Conservation (phyloP, 2,797 vertebrate species). For the Chelon auratus region DNA sequence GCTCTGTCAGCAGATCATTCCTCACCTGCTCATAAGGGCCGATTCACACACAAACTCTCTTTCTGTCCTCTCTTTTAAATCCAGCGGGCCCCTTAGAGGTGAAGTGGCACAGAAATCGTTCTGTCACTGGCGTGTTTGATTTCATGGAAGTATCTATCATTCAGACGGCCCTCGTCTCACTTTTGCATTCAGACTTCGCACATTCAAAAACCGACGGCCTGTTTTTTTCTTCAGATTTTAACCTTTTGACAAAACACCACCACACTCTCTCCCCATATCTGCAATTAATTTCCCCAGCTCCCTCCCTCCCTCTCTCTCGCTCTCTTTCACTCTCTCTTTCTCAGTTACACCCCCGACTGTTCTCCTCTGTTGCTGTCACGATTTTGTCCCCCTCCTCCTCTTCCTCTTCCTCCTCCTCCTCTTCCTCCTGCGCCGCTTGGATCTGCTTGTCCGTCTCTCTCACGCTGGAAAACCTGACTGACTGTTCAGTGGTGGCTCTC, state of each 20-base stretch:
- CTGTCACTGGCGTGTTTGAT: slow-evolving; percentile 27
- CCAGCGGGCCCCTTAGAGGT: slow-evolving; percentile 34
- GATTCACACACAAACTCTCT: slow-evolving; percentile 31
- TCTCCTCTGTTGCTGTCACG: slow-evolving; percentile 58
- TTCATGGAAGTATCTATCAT: slow-evolving; percentile 30
- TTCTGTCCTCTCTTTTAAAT: slow-evolving; percentile 25
- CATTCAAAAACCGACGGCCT: slow-evolving; percentile 8
- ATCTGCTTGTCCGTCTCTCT: slow-evolving; percentile 59
- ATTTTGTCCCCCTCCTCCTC: slow-evolving; percentile 38
- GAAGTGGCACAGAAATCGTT: slow-evolving; percentile 35
- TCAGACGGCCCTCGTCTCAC: slow-evolving; percentile 5
- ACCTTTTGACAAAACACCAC: slow-evolving; percentile 38
- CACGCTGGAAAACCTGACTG: slow-evolving; percentile 59
- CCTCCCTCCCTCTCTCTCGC: background rate
- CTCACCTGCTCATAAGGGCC: slow-evolving; percentile 62
- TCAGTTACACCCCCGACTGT: slow-evolving; percentile 72
- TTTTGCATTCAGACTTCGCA: slow-evolving; percentile 5
- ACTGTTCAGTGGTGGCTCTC: slow-evolving; percentile 48
- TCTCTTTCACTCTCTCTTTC: background rate
- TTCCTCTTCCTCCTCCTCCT: slow-evolving; percentile 57
- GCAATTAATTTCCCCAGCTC: background rate
- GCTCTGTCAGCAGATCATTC: slow-evolving; percentile 65
- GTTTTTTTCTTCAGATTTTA: slow-evolving; percentile 40
- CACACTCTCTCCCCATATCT: slow-evolving; percentile 17
- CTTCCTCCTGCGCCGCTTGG: slow-evolving; percentile 65